Conservation (phyloP, 1,140 invertebrate genomes). For the fruit fly (Drosophila melanogaster) region Release_6_plus_ISO1_MT NT_033777.3:17701501-17702000, state of each 20-base stretch:
- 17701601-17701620: slow-evolving; percentile 39
- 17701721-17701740: slow-evolving; percentile 14
- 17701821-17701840: slow-evolving; percentile 51
- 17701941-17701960: slow-evolving; percentile 23
- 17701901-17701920: slow-evolving; percentile 33
- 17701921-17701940: not conserved
- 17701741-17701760: not conserved
- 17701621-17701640: slow-evolving; percentile 74
- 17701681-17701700: slow-evolving; percentile 73
- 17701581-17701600: slow-evolving; percentile 6
- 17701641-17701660: slow-evolving; percentile 65
- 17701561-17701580: slow-evolving; percentile 61
- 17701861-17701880: slow-evolving; percentile 37
- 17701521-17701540: not conserved
- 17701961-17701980: slow-evolving; percentile 40
- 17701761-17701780: not conserved
- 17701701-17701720: slow-evolving; percentile 40
- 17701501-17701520: slow-evolving; percentile 8
- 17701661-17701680: slow-evolving; percentile 68
- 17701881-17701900: slow-evolving; percentile 32
- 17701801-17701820: slow-evolving; percentile 35
- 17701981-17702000: slow-evolving; percentile 40
- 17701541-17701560: slow-evolving; percentile 35
- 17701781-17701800: not conserved
- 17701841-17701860: slow-evolving; percentile 40